Base-by-base conservation (phyloP, 2,113 vertebrate species). In the Nansenia antarctica region DNA sequence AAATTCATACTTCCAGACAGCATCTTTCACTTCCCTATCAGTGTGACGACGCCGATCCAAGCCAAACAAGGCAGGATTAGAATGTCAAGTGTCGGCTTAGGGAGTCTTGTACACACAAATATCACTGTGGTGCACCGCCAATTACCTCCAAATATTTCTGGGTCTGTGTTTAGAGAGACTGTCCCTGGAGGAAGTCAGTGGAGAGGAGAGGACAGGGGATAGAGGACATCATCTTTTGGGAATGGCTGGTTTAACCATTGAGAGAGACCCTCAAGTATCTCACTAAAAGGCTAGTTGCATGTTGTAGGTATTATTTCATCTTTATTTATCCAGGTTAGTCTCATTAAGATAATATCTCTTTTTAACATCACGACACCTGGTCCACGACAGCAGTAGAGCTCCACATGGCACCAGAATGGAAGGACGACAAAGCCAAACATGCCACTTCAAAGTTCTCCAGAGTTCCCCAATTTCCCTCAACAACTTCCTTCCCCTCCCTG, bases 1-100 rank as follows among this genome's bases (percentile, higher is more conserved):
- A 42, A 74, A 71, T 67, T 59, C 65, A 39, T 42, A 52, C 34
- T 55, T 64, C 34, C 34, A 74, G 52, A 71, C 60, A 61, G 42
- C 53, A 74, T 71, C 53, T 32, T 58, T 30, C 55, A 35, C 70
- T 70, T 81, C 71, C 69, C 68, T 74, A 73, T 62, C 67, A 71
- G n/a, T 2, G 61, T 64, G 53, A 73, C 59, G 65, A 61, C 31
- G 27, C 14, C 37, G 9, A 78, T 63, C 62, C 59, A 55, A 73
- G 22, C 30, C 58, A 67, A 65, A 42, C 72, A 67, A 62, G 29
- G 55, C 65, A 26, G 64, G 49, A 66, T 52, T 62, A 70, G 42
- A 64, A 62, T 26, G 59, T 62, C 59, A 62, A 62, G 59, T 39
- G 34, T 34, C 20, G 32, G 59, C 59, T 62, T 32, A 8, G 34